phyloP scores from a whole-genome alignment of 2,888 invertebrate species.

The Trissolcus brochymenae region DNA sequence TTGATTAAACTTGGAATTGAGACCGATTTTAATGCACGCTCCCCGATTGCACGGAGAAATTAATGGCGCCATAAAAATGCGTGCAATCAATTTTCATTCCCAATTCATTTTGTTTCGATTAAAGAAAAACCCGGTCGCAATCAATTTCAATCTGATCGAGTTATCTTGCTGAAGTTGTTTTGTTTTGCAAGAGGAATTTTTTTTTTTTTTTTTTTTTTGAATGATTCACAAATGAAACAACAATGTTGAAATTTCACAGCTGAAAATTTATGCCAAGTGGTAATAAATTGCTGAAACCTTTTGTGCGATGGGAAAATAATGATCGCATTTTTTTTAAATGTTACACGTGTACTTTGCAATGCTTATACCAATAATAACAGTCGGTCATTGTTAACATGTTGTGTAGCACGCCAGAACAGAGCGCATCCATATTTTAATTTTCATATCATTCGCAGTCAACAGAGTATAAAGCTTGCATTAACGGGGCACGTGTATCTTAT shows the following conservation, averaged over 20 bases:
- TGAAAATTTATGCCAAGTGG: too few relatives aligned
- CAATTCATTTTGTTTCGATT: conserved; percentile 52
- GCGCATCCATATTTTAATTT: conserved; percentile 47
- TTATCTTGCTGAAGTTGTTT: too few relatives aligned
- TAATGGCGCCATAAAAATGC: conserved; percentile 62
- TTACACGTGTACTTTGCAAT: conserved; percentile 43
- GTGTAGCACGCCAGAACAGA: conserved; percentile 25
- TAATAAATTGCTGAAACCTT: too few relatives aligned
- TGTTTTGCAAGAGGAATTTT: too few relatives aligned
- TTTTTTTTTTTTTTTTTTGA: too few relatives aligned
- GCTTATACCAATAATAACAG: conserved; percentile 48
- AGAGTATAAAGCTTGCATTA: conserved; percentile 49
- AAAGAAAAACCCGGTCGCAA: conserved; percentile 29
- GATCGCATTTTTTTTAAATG: conserved; percentile 43
- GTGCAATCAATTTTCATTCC: conserved; percentile 44
- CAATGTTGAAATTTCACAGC: too few relatives aligned
- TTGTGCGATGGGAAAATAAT: conserved; percentile 3
- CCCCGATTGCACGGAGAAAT: conserved; percentile 68
- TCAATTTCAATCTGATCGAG: conserved; percentile 15
- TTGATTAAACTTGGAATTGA: conserved; percentile 76
- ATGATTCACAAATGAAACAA: too few relatives aligned
- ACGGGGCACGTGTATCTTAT: conserved; percentile 55
- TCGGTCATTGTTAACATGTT: conserved; percentile 40
- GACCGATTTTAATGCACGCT: conserved; percentile 70
- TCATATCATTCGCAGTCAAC: conserved; percentile 47